These are phyloP conservation scores for Acanthopleura granulata DNA, from an alignment of 2,888 invertebrate genomes.

Conservation along the genomic window DNA sequence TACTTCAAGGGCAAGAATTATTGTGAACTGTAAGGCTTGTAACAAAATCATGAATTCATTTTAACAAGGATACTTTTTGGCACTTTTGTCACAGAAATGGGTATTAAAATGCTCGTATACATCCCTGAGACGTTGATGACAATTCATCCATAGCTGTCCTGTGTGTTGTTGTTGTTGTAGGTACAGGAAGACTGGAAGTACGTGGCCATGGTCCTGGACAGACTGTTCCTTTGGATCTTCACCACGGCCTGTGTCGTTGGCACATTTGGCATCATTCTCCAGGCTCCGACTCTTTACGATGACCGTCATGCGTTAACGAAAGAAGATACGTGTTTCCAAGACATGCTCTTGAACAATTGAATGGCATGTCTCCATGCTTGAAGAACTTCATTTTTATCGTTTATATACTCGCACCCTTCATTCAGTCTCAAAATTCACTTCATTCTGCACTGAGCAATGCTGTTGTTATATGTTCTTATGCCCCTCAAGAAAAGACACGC, in stretches of 20 bases:
- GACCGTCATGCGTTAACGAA: constrained; percentile 29
- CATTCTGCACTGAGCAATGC: no score
- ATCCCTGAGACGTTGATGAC: no score
- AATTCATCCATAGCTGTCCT: no score
- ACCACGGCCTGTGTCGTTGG: constrained; percentile 64
- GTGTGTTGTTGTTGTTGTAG: constrained; percentile 42
- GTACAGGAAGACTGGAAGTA: constrained; percentile 68
- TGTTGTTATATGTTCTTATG: no score
- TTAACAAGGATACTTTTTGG: no score
- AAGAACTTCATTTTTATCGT: no score
- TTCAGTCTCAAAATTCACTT: neutral
- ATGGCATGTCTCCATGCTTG: neutral
- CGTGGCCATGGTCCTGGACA: constrained; percentile 67
- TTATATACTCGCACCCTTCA: neutral
- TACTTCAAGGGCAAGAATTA: no score
- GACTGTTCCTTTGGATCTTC: constrained; percentile 66
- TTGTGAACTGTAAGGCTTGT: no score
- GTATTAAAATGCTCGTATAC: no score
- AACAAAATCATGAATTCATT: no score
- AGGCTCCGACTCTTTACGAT: constrained; percentile 67
- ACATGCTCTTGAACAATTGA: neutral
- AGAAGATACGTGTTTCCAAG: constrained; percentile 5
- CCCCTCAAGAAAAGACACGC: no score
- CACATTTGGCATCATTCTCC: constrained; percentile 64
- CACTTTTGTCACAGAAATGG: no score